Evolutionary conservation across 2,888 invertebrate species (phyloP).

Genomic region (Ditylenchus weischeri): DNA sequence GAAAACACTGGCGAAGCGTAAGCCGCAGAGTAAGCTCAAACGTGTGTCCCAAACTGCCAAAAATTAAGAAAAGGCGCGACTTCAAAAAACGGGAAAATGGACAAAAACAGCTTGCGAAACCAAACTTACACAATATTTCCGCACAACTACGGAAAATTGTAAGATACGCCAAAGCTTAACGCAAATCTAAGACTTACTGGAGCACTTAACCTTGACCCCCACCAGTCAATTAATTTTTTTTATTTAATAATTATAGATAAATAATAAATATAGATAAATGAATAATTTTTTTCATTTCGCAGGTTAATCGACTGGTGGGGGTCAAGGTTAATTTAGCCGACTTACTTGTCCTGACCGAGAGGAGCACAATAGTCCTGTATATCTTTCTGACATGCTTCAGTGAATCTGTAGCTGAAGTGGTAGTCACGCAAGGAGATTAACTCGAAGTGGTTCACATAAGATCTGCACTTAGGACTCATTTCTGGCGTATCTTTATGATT

Average conservation of each 20-base stretch:
- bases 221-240: no score
- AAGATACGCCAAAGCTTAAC: no score
- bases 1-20: no score
- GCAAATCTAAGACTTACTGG: neutral
- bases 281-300: no score
- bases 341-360: constrained; percentile 53
- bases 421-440: constrained; percentile 87
- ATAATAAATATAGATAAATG: no score
- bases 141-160: no score
- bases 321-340: no score
- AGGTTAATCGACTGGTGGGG: no score
- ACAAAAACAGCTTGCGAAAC: neutral
- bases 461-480: constrained; percentile 79
- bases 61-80: neutral
- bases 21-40: no score
- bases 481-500: constrained; percentile 82
- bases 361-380: constrained; percentile 67
- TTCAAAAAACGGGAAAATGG: neutral
- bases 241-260: no score
- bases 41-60: no score
- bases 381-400: constrained; percentile 74
- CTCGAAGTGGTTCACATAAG: constrained; percentile 94
- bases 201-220: no score
- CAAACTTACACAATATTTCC: neutral
- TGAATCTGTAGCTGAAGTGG: constrained; percentile 87